These are phyloP conservation scores for Sarcophaga bullata DNA, from an alignment of 1,140 invertebrate genomes.

Conservation along the genomic window DNA sequence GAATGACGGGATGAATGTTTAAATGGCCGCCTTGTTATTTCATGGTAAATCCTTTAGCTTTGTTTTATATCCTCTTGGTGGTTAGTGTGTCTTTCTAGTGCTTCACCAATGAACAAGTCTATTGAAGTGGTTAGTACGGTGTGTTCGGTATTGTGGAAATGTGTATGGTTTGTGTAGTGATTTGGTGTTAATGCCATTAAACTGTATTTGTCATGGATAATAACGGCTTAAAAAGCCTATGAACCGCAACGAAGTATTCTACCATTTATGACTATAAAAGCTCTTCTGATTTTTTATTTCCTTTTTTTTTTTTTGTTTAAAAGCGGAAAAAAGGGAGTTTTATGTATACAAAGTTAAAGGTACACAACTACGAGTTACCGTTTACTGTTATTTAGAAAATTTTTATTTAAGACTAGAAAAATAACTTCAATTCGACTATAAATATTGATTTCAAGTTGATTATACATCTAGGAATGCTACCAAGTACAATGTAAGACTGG, in stretches of 20 bases:
- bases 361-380: too few relatives aligned
- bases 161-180: slow-evolving; percentile 1
- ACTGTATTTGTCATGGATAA: slow-evolving; percentile 9
- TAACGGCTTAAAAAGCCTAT: slow-evolving; percentile 19
- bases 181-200: slow-evolving; percentile 28
- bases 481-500: too few relatives aligned
- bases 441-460: too few relatives aligned
- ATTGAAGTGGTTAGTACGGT: background rate
- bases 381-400: too few relatives aligned
- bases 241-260: background rate
- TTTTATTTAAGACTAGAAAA: too few relatives aligned
- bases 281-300: too few relatives aligned
- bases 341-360: too few relatives aligned
- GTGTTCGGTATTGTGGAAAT: background rate
- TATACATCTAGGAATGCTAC: too few relatives aligned
- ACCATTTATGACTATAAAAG: background rate
- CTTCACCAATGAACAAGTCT: slow-evolving; percentile 5
- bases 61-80: slow-evolving; percentile 32
- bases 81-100: background rate
- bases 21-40: slow-evolving; percentile 3
- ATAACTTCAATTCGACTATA: too few relatives aligned
- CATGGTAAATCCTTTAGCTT: slow-evolving; percentile 31
- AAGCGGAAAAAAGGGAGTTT: too few relatives aligned
- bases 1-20: background rate
- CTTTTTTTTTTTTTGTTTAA: too few relatives aligned